Evolutionary conservation across 1,140 invertebrate genomes (phyloP), one percentile per base, ranked within the genome.

Genomic region (Frieseomelitta varia): DNA sequence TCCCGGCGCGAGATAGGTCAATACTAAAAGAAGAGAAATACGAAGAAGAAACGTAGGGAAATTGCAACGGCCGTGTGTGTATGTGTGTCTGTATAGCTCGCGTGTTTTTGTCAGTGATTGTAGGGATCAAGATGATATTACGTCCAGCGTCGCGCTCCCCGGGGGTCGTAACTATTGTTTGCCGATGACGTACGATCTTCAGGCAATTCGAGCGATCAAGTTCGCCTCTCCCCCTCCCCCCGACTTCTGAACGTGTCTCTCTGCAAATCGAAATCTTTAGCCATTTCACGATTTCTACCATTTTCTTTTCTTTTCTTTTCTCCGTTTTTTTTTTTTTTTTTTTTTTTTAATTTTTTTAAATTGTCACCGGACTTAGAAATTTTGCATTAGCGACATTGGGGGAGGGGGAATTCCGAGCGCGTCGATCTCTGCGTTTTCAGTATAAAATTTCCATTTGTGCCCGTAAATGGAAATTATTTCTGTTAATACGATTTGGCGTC

Each of bases 1-100:
- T 77, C 30, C 21, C 67, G 27, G 21, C 19, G 69, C 67, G 77
- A 80, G 80, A 81, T 61, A 71, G 78, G 78, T 71, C 72, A 82
- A 82, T 85, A 47, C 8, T 68, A 53, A 11, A 27, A 67, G 21
- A 27, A 39, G 30, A 58, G 30, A 61, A 19, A 30, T 55, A 53
- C 51, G n/a, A 11, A 69, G 24, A 30, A 71, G 30, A 55, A 58
- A 61, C 56, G 56, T 73, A 72, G 68, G 68, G 47, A 73, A 79
- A 84, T 63, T 72, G 47, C 47, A 79, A 17, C 30, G 12, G 10
- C 34, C 53, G 27, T 30, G 30, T 30, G 30, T 30, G 30, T 30
- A 2, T 30, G 30, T 30, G 30, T 30, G 30, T 30, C 30, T 30
- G 30, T 30, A 30, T 30, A 30, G 27, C 19, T 27, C 14, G 0